These are phyloP conservation scores for Silvanus unidentatus DNA, from an alignment of 2,888 invertebrate genomes.

Conservation along the genomic window DNA sequence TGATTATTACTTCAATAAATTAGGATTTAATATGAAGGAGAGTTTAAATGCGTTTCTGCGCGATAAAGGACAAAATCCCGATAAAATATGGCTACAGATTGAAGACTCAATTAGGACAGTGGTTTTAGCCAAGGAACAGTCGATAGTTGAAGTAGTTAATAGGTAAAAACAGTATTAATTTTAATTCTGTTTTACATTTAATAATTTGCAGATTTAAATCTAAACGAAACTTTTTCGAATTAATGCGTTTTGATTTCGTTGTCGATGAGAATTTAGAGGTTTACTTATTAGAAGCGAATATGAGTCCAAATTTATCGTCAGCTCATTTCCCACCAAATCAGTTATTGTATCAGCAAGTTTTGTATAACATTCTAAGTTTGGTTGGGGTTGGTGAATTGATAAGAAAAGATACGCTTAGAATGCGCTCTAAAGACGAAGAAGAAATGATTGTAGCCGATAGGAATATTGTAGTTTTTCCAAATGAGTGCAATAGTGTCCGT, in stretches of 20 bases:
- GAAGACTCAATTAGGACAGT: slow-evolving; percentile 69
- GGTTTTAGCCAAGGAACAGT: slow-evolving; percentile 64
- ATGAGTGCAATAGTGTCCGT: slow-evolving; percentile 55
- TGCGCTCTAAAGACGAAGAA: slow-evolving; percentile 27
- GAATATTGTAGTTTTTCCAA: slow-evolving; percentile 71
- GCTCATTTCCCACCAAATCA: slow-evolving; percentile 87
- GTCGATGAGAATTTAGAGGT: slow-evolving; percentile 82
- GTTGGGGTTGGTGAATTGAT: slow-evolving; percentile 64
- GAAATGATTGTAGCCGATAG: slow-evolving; percentile 58
- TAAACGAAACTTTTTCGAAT: slow-evolving; percentile 78
- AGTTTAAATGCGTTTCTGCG: slow-evolving; percentile 73
- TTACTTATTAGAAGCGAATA: slow-evolving; percentile 91
- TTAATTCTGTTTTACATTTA: slow-evolving; percentile 4
- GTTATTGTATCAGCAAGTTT: slow-evolving; percentile 84
- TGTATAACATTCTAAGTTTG: slow-evolving; percentile 76
- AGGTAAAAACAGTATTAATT: slow-evolving; percentile 26
- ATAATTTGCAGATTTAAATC: slow-evolving; percentile 43
- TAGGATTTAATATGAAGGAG: slow-evolving; percentile 79
- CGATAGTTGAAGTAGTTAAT: slow-evolving; percentile 57
- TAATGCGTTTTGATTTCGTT: slow-evolving; percentile 91
- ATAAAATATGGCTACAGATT: slow-evolving; percentile 72
- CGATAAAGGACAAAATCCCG: slow-evolving; percentile 63
- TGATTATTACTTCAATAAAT: slow-evolving; percentile 60
- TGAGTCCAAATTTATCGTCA: slow-evolving; percentile 96
- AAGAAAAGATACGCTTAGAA: slow-evolving; percentile 39